Base-by-base conservation (phyloP, 2,113 vertebrate genomes). In the Numenius arquata region DNA sequence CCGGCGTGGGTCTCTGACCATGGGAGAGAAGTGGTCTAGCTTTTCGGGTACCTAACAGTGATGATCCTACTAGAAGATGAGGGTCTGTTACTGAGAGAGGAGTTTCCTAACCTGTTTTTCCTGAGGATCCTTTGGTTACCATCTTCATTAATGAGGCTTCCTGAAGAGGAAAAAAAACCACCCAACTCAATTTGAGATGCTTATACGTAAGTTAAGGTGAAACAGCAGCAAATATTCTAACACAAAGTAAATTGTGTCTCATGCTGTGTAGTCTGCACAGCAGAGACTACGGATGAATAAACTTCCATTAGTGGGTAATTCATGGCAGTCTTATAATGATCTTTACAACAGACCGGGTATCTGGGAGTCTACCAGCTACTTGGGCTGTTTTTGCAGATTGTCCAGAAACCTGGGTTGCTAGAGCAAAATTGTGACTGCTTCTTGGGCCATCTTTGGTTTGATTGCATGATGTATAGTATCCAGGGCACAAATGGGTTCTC, bases 61-160 rank as follows among this genome's bases (percentile, higher is more conserved):
- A 45, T 2, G 23, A 26, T 30, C 23, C 45, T 9, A 3, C 25
- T 12, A 4, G 45, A 27, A 87, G 68, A 87, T 52, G 52, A 72
- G 73, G 53, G 25, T 83, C 50, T 61, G 30, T 17, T 88, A 45
- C n/a, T 75, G 12, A 58, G 25, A 5, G 30, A 75, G 38, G 43
- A 10, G 8, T 32, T 87, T 78, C 55, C 95, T 86, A 90, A 97
- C 97, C 97, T 97, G 91, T 40, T 94, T 78, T 96, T 93, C 85
- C 86, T 52, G 88, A 95, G 73, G 93, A 80, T 88, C 86, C 96
- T 85, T 84, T 97, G 72, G 81, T 77, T 48, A 20, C 88, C 55
- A 6, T 94, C 89, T 89, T 95, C 90, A 5, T 56, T 71, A 93
- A 8, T 0, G 86, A 91, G 74, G 80, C 36, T 78, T 97, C 97